Percentiles rank a stretch among this genome's conserved stretches.
Conservation (phyloP, 1,140 invertebrate genomes). For the Tetranychus urticae region DNA sequence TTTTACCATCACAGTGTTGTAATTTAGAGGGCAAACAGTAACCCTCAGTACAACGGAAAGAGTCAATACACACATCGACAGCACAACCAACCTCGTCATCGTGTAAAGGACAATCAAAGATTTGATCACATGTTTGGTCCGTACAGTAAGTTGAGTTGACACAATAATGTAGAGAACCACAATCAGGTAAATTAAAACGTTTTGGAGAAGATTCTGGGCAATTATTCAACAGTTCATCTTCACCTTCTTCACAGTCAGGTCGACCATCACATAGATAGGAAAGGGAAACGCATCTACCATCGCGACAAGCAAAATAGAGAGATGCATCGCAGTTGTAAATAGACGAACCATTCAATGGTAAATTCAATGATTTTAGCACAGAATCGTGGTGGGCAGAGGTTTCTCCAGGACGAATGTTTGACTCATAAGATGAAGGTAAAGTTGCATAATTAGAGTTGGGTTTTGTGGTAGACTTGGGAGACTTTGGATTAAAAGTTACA, state of each 20-base stretch:
- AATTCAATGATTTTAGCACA: too few relatives aligned
- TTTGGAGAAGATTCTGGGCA: background rate
- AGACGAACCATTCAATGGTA: too few relatives aligned
- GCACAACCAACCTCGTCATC: slow-evolving; percentile 20
- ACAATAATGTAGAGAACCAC: background rate
- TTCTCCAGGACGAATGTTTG: too few relatives aligned
- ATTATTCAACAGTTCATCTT: slow-evolving; percentile 37
- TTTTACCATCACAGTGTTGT: slow-evolving; percentile 17
- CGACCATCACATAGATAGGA: slow-evolving; percentile 45
- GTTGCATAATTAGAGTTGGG: too few relatives aligned
- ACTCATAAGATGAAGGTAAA: too few relatives aligned
- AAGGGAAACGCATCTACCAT: too few relatives aligned
- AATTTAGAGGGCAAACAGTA: slow-evolving; percentile 11
- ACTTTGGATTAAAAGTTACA: too few relatives aligned
- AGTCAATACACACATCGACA: slow-evolving; percentile 18
- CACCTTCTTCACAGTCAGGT: slow-evolving; percentile 70
- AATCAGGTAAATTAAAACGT: background rate
- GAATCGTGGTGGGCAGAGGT: too few relatives aligned
- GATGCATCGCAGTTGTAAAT: too few relatives aligned
- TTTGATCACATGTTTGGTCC: background rate
- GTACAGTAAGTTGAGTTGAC: background rate
- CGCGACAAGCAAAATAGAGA: too few relatives aligned
- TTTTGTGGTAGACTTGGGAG: too few relatives aligned
- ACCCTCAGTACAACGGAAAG: slow-evolving; percentile 9
- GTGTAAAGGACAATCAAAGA: background rate